A percentile compares a stretch with the other conserved stretches of the same genome.
phyloP scores from a whole-genome alignment of 53 echinoderm and acorn worm species.

The Hippasteria phrygiana region DNA sequence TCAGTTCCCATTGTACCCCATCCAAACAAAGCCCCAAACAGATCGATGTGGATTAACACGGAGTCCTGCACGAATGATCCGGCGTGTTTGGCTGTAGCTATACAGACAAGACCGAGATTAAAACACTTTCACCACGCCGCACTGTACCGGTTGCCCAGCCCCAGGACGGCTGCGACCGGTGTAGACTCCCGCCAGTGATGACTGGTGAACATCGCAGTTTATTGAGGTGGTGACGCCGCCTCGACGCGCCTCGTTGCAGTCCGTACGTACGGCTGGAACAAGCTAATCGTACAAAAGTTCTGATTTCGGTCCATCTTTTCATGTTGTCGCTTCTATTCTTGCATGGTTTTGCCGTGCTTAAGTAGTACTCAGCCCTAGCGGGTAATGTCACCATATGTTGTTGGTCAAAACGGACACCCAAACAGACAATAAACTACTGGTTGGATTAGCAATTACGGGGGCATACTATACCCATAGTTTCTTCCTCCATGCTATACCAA shows the following conservation, averaged over 20 bases:
- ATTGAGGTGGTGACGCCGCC: not conserved
- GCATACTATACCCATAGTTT: no score
- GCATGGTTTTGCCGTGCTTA: no score
- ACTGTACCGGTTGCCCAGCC: not conserved
- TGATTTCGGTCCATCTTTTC: no score
- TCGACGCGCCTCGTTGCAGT: not conserved
- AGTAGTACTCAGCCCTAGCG: no score
- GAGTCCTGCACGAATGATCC: not conserved
- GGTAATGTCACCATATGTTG: no score
- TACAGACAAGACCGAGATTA: not conserved
- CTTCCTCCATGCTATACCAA: no score
- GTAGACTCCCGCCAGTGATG: constrained; percentile 1
- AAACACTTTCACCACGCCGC: not conserved
- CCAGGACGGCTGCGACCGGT: not conserved
- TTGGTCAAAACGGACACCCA: no score
- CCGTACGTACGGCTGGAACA: no score
- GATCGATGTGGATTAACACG: constrained; percentile 52
- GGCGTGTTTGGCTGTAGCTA: not conserved
- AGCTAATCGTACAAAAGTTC: no score
- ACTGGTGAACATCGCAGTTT: not conserved
- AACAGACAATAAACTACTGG: no score
- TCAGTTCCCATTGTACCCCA: constrained; percentile 21
- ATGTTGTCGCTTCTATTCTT: no score
- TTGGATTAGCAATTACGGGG: no score
- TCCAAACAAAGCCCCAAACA: constrained; percentile 52